Evolutionary conservation across 2,113 vertebrate species (phyloP).

Genomic region (Toxotes jaculatrix): DNA sequence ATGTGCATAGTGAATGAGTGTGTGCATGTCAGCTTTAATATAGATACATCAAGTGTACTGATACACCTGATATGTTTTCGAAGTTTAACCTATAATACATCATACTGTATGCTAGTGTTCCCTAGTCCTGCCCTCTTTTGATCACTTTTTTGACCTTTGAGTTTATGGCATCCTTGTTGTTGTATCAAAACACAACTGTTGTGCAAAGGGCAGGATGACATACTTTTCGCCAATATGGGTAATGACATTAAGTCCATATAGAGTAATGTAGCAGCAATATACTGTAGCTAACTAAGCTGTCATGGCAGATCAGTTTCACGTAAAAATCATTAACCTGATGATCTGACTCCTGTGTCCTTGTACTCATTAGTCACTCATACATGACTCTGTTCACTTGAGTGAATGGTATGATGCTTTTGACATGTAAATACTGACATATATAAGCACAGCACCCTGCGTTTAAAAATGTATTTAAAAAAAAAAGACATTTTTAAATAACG

Average conservation of each 20-base stretch:
- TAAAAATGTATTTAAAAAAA: neutral
- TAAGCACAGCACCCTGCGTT: slow-evolving; percentile 4
- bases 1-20: slow-evolving; percentile 1
- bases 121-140: slow-evolving; percentile 16
- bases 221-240: slow-evolving; percentile 19
- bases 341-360: slow-evolving; percentile 17
- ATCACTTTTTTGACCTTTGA: slow-evolving; percentile 28
- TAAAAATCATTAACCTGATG: slow-evolving; percentile 28
- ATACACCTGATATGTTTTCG: slow-evolving; percentile 27
- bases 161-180: slow-evolving; percentile 11
- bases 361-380: neutral
- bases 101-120: slow-evolving; percentile 5
- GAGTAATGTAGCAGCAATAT: slow-evolving; percentile 38
- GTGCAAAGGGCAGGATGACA: slow-evolving; percentile 23
- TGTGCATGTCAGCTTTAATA: slow-evolving; percentile 34
- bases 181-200: slow-evolving; percentile 8
- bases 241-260: slow-evolving; percentile 6
- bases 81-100: slow-evolving; percentile 28
- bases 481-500: slow-evolving; percentile 14
- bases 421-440: slow-evolving; percentile 34
- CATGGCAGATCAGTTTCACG: neutral
- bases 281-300: slow-evolving; percentile 19
- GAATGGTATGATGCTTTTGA: slow-evolving; percentile 25
- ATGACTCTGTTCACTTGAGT: slow-evolving; percentile 31
- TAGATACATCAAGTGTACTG: slow-evolving; percentile 23